Conservation (phyloP, 2,797 vertebrate genomes). For the Sternarchorhynchus goeldii region DNA sequence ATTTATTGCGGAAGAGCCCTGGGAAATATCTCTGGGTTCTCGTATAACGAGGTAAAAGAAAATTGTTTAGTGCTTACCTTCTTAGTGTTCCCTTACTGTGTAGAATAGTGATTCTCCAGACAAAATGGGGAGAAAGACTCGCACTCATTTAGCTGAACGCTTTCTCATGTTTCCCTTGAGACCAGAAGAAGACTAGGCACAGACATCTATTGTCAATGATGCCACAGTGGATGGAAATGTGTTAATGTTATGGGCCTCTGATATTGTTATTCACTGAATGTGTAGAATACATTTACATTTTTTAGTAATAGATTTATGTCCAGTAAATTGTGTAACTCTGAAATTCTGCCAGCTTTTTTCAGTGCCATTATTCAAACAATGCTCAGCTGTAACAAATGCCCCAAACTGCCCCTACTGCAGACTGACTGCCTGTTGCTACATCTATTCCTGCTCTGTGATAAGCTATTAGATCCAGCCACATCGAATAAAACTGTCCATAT, state of each 20-base stretch:
- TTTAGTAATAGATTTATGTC: not conserved
- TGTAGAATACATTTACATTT: not conserved
- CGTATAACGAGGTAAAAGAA: conserved; percentile 37
- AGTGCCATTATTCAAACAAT: too few relatives aligned
- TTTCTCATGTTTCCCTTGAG: too few relatives aligned
- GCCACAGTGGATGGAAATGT: not conserved
- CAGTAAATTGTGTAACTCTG: not conserved
- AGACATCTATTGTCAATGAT: too few relatives aligned
- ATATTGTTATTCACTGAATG: not conserved
- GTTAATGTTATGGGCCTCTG: not conserved
- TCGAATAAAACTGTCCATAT: too few relatives aligned
- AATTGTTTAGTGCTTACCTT: conserved; percentile 41
- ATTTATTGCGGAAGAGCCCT: conserved; percentile 45
- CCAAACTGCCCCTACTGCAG: too few relatives aligned
- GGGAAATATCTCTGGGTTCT: conserved; percentile 46
- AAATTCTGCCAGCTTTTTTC: not conserved
- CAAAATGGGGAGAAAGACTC: conserved; percentile 27
- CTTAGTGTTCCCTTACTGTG: conserved; percentile 42
- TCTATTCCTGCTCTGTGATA: too few relatives aligned
- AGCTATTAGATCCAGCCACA: too few relatives aligned
- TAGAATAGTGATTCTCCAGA: conserved; percentile 32
- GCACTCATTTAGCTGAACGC: conserved; percentile 18
- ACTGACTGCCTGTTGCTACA: too few relatives aligned
- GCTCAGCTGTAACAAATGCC: too few relatives aligned
- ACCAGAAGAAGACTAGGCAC: conserved; percentile 15